These are phyloP conservation scores for Zeus faber DNA, from an alignment of 2,113 vertebrate species.

Conservation along the genomic window DNA sequence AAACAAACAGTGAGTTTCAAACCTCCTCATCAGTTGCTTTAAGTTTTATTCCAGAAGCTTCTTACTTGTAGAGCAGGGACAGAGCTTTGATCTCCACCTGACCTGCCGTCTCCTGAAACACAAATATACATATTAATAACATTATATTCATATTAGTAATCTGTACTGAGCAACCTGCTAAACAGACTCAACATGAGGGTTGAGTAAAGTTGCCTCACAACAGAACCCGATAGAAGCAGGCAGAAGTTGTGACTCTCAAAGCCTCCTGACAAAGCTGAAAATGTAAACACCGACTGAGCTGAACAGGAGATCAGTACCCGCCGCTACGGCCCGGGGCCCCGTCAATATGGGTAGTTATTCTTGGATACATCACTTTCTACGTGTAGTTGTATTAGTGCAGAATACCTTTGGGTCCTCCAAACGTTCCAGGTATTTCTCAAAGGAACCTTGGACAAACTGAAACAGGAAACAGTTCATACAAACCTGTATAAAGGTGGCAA, in stretches of 20 bases:
- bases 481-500: too few species aligned
- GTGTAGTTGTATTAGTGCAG: not conserved
- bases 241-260: too few species aligned
- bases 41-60: too few species aligned
- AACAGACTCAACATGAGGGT: not conserved
- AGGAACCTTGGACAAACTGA: constrained; percentile 95
- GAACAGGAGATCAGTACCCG: too few species aligned
- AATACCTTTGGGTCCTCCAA: constrained; percentile 91
- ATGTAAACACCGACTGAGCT: too few species aligned
- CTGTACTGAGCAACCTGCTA: too few species aligned
- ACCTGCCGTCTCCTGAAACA: constrained; percentile 88
- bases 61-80: constrained; percentile 84
- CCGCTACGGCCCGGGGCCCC: too few species aligned
- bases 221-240: too few species aligned
- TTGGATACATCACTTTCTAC: not conserved
- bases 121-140: not conserved
- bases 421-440: constrained; percentile 93
- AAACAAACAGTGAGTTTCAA: too few species aligned
- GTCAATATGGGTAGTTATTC: not conserved
- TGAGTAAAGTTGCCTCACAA: too few species aligned
- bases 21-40: too few species aligned
- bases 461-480: constrained; percentile 18
- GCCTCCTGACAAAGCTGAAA: too few species aligned
- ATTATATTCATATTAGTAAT: not conserved
- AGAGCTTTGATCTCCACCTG: constrained; percentile 94